Percentiles rank a stretch among this genome's conserved stretches.
Evolutionary conservation across 2,888 invertebrate genomes (phyloP).

Genomic region (Microdon myrmicae): DNA sequence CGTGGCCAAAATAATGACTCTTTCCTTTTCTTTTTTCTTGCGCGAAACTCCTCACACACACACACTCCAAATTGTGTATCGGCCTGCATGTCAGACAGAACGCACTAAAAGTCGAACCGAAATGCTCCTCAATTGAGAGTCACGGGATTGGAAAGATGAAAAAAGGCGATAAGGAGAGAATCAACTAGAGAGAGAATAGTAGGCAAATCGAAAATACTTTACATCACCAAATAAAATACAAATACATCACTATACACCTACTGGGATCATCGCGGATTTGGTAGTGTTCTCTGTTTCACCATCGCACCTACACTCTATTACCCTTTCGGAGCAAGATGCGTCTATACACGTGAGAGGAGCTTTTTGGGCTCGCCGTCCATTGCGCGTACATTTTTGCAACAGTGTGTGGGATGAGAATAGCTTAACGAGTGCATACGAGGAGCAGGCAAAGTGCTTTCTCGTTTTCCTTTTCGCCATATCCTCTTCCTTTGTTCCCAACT

Average conservation of each 20-base stretch:
- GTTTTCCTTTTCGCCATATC: conserved; percentile 7
- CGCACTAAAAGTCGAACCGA: no score
- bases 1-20: no score
- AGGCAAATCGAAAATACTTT: no score
- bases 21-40: no score
- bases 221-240: no score
- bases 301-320: conserved; percentile 15
- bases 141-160: no score
- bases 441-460: conserved; percentile 14
- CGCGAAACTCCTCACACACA: no score
- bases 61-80: no score
- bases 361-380: conserved; percentile 11
- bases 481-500: not conserved
- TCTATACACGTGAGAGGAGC: conserved; percentile 9
- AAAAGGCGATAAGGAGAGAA: no score
- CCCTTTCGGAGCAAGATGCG: conserved; percentile 14
- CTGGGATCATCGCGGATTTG: conserved; percentile 1
- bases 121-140: no score
- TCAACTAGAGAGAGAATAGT: no score
- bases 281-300: conserved; percentile 3
- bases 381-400: conserved; percentile 5
- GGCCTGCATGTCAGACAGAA: no score
- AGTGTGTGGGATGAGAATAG: conserved; percentile 17
- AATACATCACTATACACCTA: not conserved
- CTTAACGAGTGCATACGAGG: conserved; percentile 27